A percentile compares a stretch with the other conserved stretches of the same genome.
Evolutionary conservation across 2,888 invertebrate species (phyloP).

Genomic region (Pyrgus malvae): DNA sequence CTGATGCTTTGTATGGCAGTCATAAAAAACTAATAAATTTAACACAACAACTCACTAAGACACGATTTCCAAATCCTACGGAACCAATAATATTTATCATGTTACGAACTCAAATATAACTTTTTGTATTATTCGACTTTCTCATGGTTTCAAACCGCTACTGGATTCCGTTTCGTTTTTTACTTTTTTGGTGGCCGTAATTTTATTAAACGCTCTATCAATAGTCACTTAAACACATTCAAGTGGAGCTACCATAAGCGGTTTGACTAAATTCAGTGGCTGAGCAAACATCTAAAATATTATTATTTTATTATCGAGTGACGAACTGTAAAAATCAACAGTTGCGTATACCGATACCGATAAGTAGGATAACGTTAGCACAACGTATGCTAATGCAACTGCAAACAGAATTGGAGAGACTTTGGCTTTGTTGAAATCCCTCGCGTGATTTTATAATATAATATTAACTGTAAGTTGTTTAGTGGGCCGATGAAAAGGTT

Average conservation of each 20-base stretch:
- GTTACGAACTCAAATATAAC: constrained; percentile 11
- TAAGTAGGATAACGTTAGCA: constrained; percentile 74
- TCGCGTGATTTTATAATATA: constrained; percentile 78
- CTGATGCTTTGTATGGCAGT: no score
- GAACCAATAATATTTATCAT: constrained; percentile 46
- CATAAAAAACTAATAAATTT: no score
- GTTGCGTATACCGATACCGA: constrained; percentile 51
- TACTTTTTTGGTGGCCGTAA: constrained; percentile 65
- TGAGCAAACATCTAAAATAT: constrained; percentile 49
- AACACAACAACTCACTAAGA: background rate
- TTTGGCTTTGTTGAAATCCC: constrained; percentile 50
- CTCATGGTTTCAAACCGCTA: constrained; percentile 75
- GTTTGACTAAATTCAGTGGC: background rate
- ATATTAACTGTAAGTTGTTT: constrained; percentile 69
- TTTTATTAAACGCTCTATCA: constrained; percentile 69
- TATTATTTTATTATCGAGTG: constrained; percentile 59
- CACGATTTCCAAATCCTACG: constrained; percentile 31
- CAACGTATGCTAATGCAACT: constrained; percentile 56
- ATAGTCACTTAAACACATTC: constrained; percentile 48
- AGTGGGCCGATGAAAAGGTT: constrained; percentile 57
- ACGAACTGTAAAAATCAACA: constrained; percentile 66
- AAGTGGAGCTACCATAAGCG: constrained; percentile 23
- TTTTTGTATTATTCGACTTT: constrained; percentile 70
- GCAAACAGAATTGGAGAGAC: constrained; percentile 61
- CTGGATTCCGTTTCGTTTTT: constrained; percentile 69